phyloP scores from a whole-genome alignment of 2,888 invertebrate species.

The Phyllotreta striolata region DNA sequence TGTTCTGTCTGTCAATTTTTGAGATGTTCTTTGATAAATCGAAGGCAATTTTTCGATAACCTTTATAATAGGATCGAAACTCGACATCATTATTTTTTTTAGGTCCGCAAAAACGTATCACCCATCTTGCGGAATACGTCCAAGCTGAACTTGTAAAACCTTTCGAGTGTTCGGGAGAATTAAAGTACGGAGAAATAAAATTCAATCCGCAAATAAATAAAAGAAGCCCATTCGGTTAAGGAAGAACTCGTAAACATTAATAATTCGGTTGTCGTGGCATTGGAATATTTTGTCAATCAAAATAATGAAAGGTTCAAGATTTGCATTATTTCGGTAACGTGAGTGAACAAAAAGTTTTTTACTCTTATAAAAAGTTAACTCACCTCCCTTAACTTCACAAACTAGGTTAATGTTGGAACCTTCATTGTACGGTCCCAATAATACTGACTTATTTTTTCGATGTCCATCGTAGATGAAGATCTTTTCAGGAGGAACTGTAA shows the following conservation, averaged over 20 bases:
- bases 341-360: neutral
- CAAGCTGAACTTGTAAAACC: too few species aligned
- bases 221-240: too few species aligned
- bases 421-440: slow-evolving; percentile 86
- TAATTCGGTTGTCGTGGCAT: neutral
- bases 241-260: neutral
- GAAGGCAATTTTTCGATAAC: too few species aligned
- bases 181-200: too few species aligned
- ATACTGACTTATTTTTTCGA: slow-evolving; percentile 76
- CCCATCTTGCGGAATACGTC: too few species aligned
- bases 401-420: slow-evolving; percentile 82
- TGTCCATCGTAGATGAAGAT: slow-evolving; percentile 84
- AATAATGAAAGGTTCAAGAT: neutral
- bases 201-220: too few species aligned
- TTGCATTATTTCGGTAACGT: neutral
- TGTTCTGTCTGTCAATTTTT: too few species aligned
- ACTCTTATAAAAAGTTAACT: slow-evolving; percentile 48
- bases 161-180: too few species aligned
- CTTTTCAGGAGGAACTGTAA: slow-evolving; percentile 82
- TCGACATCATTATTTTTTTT: too few species aligned
- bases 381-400: slow-evolving; percentile 86
- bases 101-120: too few species aligned
- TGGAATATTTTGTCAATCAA: neutral
- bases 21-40: too few species aligned
- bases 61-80: too few species aligned